phyloP scores from a whole-genome alignment of 2,888 invertebrate genomes.

The Glyphotaelius pellucidus region DNA sequence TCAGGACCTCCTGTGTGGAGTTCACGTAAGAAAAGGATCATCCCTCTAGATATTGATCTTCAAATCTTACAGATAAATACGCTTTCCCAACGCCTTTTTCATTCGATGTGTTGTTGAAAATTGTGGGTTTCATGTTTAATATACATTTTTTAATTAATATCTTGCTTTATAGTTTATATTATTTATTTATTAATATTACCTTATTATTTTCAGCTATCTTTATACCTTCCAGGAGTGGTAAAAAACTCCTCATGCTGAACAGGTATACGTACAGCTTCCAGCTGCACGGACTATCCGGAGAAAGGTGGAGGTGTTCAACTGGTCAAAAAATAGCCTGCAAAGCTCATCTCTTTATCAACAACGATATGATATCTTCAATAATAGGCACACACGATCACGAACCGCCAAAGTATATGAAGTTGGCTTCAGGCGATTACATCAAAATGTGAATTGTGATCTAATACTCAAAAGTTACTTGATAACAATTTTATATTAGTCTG shows the following conservation, averaged over 20 bases:
- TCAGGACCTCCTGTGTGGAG: too few species aligned
- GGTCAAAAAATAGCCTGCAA: constrained; percentile 54
- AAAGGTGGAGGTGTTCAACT: constrained; percentile 56
- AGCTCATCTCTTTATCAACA: background rate
- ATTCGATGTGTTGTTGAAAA: too few species aligned
- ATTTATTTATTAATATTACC: background rate
- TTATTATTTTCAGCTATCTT: constrained; percentile 7
- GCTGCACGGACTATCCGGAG: background rate
- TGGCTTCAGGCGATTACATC: constrained; percentile 6
- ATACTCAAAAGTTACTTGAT: background rate
- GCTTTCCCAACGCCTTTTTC: too few species aligned
- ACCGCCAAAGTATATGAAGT: background rate
- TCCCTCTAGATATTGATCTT: background rate
- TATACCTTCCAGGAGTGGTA: constrained; percentile 66
- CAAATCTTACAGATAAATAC: background rate
- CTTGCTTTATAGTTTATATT: background rate
- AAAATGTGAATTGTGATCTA: background rate
- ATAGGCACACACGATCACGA: constrained; percentile 18
- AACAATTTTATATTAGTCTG: too few species aligned
- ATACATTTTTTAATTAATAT: background rate
- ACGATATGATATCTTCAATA: background rate
- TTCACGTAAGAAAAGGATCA: background rate
- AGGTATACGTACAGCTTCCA: constrained; percentile 68
- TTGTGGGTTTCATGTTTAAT: background rate
- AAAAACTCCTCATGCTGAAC: constrained; percentile 68